Evolutionary conservation across 2,888 invertebrate genomes (phyloP), one percentile per base, ranked within the genome.

Genomic region (Eumacrocentrus americanus): DNA sequence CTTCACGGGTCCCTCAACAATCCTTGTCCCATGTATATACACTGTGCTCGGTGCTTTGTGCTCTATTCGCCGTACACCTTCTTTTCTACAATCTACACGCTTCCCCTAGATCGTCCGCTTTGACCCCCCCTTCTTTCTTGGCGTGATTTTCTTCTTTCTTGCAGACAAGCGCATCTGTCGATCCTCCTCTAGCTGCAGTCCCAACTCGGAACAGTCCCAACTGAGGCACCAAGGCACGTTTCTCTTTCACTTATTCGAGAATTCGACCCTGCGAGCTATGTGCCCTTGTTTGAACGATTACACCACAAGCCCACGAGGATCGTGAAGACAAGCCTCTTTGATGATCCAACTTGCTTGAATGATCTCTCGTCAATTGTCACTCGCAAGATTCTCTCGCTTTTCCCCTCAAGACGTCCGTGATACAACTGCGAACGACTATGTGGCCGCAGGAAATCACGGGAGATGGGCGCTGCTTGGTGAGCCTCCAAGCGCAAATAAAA

Each of bases 171-270:
- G 34, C 44, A 54, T 54, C 44, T 11, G 35, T 57, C 25, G 14
- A 14, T 22, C 14, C 48, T 29, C 42, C 23, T 44, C 58, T 7
- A 34, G 34, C 40, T 44, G 25, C 54, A 55, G 48, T 55, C 47
- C 52, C 37, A 42, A 48, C 29, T 38, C 25, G 29, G n/a, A n/a
- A n/a, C n/a, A n/a, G n/a, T n/a, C n/a, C n/a, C n/a, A n/a, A n/a
- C n/a, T n/a, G n/a, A n/a, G n/a, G n/a, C n/a, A n/a, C 25, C 22
- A 23, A 60, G 53, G 20, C 52, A 25, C 54, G 57, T 64, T 67
- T 67, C 64, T 65, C 65, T 61, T 68, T 64, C 63, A 54, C 62
- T 66, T 58, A 37, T 51, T 50, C 65, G 58, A 47, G n/a, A n/a
- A n/a, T n/a, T n/a, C n/a, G n/a, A n/a, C 38, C 44, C 55, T 35